Percentiles rank a stretch among this genome's conserved stretches.
These are phyloP conservation scores for Cyrtonyx montezumae DNA, from an alignment of 2,113 vertebrate genomes.

Conservation along the genomic window DNA sequence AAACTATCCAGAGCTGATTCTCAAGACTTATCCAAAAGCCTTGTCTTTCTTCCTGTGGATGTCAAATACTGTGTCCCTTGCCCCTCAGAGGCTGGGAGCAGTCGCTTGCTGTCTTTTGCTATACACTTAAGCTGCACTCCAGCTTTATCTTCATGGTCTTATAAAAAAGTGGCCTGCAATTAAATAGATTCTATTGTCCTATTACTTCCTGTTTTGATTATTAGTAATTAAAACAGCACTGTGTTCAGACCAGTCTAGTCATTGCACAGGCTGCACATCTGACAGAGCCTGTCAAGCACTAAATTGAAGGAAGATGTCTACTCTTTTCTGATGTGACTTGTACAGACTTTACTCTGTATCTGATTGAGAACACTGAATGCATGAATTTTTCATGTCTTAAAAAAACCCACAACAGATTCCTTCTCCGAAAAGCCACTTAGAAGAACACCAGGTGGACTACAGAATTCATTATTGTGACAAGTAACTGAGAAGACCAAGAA, in stretches of 20 bases:
- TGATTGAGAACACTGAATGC: background rate
- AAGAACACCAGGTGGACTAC: background rate
- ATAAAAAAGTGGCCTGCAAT: background rate
- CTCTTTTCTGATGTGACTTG: background rate
- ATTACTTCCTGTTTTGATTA: background rate
- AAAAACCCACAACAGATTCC: background rate
- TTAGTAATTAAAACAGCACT: background rate
- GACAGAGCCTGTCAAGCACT: background rate
- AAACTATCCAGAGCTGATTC: background rate
- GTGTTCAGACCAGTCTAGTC: background rate
- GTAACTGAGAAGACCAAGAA: background rate
- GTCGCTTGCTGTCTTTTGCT: background rate
- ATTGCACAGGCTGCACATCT: background rate
- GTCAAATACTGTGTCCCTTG: background rate
- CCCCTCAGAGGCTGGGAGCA: fast-evolving
- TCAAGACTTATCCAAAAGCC: background rate
- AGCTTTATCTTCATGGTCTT: background rate
- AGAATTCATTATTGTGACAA: background rate
- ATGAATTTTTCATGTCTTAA: background rate
- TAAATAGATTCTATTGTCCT: background rate
- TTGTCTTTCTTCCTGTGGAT: background rate
- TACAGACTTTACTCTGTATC: background rate
- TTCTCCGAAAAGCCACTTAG: background rate
- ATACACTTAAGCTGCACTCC: background rate
- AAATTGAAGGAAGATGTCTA: background rate